These are phyloP conservation scores for Siderastrea radians DNA, from an alignment of 92 coral and sea anemone genomes.

Conservation along the genomic window DNA sequence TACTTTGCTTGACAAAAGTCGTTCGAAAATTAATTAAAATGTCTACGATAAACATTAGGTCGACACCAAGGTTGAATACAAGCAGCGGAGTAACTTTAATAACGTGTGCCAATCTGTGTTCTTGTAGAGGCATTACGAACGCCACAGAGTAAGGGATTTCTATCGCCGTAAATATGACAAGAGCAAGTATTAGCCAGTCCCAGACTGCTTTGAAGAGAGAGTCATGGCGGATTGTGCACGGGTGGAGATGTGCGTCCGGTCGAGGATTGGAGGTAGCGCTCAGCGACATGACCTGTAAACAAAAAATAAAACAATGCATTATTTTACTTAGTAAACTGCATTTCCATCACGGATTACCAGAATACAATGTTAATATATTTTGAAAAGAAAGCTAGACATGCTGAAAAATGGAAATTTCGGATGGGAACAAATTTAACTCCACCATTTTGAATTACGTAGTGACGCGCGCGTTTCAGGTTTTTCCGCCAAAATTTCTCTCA, in stretches of 20 bases:
- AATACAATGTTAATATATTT: no score
- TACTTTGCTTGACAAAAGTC: slow-evolving; percentile 74
- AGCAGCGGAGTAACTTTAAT: slow-evolving; percentile 46
- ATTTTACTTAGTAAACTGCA: no score
- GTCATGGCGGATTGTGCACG: slow-evolving; percentile 94
- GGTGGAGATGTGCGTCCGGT: slow-evolving; percentile 76
- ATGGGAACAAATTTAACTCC: no score
- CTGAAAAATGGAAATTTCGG: neutral
- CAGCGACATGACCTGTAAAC: slow-evolving; percentile 94
- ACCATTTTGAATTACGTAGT: neutral
- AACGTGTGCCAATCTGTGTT: slow-evolving; percentile 5
- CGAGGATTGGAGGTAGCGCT: slow-evolving; percentile 84
- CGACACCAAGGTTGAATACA: slow-evolving; percentile 88
- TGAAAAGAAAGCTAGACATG: neutral
- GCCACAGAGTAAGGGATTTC: slow-evolving; percentile 97
- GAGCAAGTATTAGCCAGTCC: slow-evolving; percentile 94
- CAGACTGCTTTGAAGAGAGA: slow-evolving; percentile 97
- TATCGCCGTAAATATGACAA: slow-evolving; percentile 96
- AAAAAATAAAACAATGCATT: neutral
- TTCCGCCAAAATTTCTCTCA: neutral
- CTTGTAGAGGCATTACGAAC: slow-evolving; percentile 69
- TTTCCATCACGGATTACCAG: no score
- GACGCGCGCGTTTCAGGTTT: neutral
- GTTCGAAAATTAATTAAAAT: slow-evolving; percentile 95
- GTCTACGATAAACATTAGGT: slow-evolving; percentile 91